Evolutionary conservation across 2,888 invertebrate species (phyloP), one percentile per base, ranked within the genome.

Genomic region (Adelognathus sp.): DNA sequence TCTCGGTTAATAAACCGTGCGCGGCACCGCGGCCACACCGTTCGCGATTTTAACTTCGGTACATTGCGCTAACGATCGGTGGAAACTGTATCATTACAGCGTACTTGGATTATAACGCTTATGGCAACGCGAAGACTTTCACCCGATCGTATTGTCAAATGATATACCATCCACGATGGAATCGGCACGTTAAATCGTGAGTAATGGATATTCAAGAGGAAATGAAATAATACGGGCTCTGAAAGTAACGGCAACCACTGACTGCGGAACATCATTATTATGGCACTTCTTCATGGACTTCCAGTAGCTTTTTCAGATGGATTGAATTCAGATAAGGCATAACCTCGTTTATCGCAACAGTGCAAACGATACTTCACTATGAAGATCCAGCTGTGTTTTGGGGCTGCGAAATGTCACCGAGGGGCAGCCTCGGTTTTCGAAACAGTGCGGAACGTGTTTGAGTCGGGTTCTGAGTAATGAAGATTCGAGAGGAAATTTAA

Each of bases 81-180:
- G 67, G 21, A 69, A 69, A 69, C 41, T 69, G 31, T 69, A 69
- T 69, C 56, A 69, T 56, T 56, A 56, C 41, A 1, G 14, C 29
- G 29, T 9, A 18, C 56, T 54, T 66, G 39, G 67, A 41, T 44
- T 18, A 41, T 56, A 16, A n/a, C 14, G 52, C 39, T 66, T 31
- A 31, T 16, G 36, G 67, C 41, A 56, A 69, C 41, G 56, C 41
- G 14, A 56, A 24, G 21, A 31, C 56, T 69, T 69, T 69, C 56
- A 29, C 18, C 56, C 56, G 54, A 24, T 41, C 39, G 41, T 41
- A 41, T 27, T 39, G 21, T 44, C 44, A 56, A 69, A 69, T 56
- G 56, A 69, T 69, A 56, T 41, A 44, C 36, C 27, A n/a, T 31
- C 29, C 54, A 31, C 39, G 54, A 36, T 29, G 18, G 50, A 41